Evolutionary conservation across 1,140 invertebrate species (phyloP).

Genomic region (Ericerus pela): DNA sequence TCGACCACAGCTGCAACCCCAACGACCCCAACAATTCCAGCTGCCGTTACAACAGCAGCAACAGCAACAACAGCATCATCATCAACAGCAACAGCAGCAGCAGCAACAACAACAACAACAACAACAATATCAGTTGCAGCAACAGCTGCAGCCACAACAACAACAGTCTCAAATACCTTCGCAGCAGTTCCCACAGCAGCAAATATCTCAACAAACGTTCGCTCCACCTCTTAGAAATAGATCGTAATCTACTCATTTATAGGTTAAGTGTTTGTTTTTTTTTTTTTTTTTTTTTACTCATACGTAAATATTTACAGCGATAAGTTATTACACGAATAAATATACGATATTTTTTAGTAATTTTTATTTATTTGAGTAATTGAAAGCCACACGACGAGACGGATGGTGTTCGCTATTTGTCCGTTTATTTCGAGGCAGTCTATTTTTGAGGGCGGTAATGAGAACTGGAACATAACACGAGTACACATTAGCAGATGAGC

Average conservation of each 20-base stretch:
- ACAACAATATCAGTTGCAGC: not conserved
- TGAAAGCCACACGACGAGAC: too few relatives aligned
- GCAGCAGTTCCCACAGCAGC: conserved; percentile 5
- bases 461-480: too few relatives aligned
- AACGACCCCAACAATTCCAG: conserved; percentile 26
- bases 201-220: conserved; percentile 5
- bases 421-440: too few relatives aligned
- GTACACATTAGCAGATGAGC: too few relatives aligned
- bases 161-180: not conserved
- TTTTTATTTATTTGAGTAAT: too few relatives aligned
- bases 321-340: not conserved
- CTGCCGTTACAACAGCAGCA: conserved; percentile 16
- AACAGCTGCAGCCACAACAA: not conserved
- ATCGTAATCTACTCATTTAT: not conserved
- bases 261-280: not conserved
- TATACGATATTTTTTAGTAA: not conserved
- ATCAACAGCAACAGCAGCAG: conserved; percentile 17
- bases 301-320: not conserved
- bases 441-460: too few relatives aligned
- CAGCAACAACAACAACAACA: not conserved
- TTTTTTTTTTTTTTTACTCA: not conserved
- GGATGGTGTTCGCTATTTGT: too few relatives aligned
- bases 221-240: not conserved
- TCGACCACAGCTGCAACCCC: conserved; percentile 29
- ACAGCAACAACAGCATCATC: conserved; percentile 15